Percentiles rank a stretch among this genome's conserved stretches.
phyloP scores from a whole-genome alignment of 2,113 vertebrate genomes.

The Gambusia affinis region DNA sequence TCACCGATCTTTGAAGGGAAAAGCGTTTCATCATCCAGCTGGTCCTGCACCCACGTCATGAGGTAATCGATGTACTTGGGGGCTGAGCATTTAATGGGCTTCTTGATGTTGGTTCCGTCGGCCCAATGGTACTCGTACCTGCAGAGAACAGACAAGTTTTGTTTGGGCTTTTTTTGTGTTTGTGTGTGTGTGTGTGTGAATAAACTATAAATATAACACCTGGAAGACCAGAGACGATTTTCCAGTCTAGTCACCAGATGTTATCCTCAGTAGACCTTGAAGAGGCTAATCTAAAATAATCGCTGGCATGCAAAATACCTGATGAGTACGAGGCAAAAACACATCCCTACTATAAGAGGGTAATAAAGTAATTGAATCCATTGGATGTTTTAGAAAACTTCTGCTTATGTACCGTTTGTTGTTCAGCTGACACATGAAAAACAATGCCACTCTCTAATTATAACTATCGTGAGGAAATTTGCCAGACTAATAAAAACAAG shows the following conservation, averaged over 20 bases:
- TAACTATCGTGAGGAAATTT: background rate
- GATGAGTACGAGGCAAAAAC: conserved; percentile 1
- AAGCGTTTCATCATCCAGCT: conserved; percentile 94
- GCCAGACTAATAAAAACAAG: background rate
- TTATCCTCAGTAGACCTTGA: background rate
- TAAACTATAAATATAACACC: background rate
- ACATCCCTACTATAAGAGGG: background rate
- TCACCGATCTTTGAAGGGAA: conserved; percentile 95
- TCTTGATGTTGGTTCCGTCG: conserved; percentile 96
- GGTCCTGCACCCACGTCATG: conserved; percentile 98
- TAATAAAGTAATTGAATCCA: background rate
- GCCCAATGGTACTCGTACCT: conserved; percentile 98
- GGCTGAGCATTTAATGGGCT: conserved; percentile 95
- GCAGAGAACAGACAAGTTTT: background rate
- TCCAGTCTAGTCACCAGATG: background rate
- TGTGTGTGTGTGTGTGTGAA: no score
- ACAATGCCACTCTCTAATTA: background rate
- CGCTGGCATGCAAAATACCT: background rate
- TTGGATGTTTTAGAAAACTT: no score
- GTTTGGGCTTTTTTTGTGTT: no score
- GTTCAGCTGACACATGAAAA: background rate
- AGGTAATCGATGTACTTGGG: conserved; percentile 96
- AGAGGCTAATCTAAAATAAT: background rate
- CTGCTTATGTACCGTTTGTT: background rate
- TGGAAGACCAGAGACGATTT: background rate